Percentiles rank a stretch among this genome's conserved stretches.
These are phyloP conservation scores for Avahi laniger DNA, from an alignment of 2,797 vertebrate species.

Conservation along the genomic window DNA sequence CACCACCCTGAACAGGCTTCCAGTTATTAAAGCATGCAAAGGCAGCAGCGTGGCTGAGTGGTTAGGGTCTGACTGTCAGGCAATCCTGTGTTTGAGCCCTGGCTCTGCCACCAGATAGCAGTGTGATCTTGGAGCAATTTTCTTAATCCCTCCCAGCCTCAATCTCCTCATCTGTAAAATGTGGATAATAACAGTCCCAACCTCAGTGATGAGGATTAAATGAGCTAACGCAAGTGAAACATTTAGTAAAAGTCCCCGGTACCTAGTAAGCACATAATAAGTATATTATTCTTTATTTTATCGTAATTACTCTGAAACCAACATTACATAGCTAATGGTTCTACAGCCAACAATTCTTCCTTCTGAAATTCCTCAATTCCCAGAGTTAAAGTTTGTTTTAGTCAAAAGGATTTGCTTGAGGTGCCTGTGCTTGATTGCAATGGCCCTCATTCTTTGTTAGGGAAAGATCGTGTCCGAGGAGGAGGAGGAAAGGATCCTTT, in stretches of 20 bases:
- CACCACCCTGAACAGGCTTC: background rate
- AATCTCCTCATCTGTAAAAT: background rate
- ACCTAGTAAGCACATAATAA: background rate
- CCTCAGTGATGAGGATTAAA: background rate
- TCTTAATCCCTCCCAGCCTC: background rate
- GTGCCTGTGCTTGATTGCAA: background rate
- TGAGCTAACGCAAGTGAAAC: slow-evolving; percentile 12
- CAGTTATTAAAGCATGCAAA: background rate
- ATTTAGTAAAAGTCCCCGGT: background rate
- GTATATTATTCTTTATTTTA: background rate
- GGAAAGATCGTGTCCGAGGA: background rate
- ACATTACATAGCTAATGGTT: background rate
- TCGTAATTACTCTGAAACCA: background rate
- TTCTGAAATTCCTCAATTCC: slow-evolving; percentile 18
- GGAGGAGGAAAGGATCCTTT: background rate
- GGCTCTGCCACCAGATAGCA: background rate
- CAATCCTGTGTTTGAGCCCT: background rate
- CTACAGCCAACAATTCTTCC: background rate
- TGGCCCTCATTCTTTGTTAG: background rate
- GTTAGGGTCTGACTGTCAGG: background rate
- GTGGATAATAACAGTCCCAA: background rate
- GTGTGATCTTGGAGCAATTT: background rate
- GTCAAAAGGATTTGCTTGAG: slow-evolving; percentile 23
- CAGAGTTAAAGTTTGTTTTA: background rate
- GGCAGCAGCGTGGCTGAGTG: too few relatives aligned